Conservation (phyloP, 1,140 invertebrate genomes). For the Drosophila bocki region DNA sequence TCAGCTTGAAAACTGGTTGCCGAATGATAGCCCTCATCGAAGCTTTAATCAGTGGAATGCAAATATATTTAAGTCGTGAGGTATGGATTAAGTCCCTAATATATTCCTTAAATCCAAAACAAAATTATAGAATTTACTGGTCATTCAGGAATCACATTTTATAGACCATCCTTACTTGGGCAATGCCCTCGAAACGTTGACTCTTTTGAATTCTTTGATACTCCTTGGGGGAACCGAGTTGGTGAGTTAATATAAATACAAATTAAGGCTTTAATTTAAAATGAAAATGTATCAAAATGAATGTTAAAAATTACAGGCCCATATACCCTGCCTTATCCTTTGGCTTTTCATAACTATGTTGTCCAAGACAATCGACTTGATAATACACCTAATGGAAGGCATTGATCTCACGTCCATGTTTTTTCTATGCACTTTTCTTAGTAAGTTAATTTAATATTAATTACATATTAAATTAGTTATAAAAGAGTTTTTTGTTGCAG, state of each 20-base stretch:
- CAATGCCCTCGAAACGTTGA: slow-evolving; percentile 6
- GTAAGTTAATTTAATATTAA: slow-evolving; percentile 3
- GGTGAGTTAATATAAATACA: slow-evolving; percentile 19
- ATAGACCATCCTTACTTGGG: not conserved
- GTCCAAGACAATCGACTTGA: not conserved
- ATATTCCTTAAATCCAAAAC: not conserved
- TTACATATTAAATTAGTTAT: not conserved
- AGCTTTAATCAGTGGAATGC: slow-evolving; percentile 1
- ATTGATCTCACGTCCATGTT: slow-evolving; percentile 1
- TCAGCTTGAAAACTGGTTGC: slow-evolving; percentile 48
- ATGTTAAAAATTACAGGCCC: slow-evolving; percentile 9
- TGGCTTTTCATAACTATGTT: slow-evolving; percentile 31
- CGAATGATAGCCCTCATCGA: slow-evolving; percentile 51
- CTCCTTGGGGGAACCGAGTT: slow-evolving; percentile 26
- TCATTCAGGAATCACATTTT: slow-evolving; percentile 8
- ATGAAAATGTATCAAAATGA: no score
- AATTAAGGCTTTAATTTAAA: not conserved
- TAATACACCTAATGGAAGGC: slow-evolving; percentile 5
- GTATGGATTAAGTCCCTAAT: not conserved
- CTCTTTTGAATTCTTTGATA: slow-evolving; percentile 18
- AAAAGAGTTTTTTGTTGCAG: slow-evolving; percentile 8
- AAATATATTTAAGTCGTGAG: slow-evolving; percentile 9
- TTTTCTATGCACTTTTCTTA: not conserved
- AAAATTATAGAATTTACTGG: no score
- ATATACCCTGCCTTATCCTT: slow-evolving; percentile 35